These are phyloP conservation scores for Eptatretus burgeri DNA, from an alignment of 2,113 vertebrate genomes.

Conservation along the genomic window DNA sequence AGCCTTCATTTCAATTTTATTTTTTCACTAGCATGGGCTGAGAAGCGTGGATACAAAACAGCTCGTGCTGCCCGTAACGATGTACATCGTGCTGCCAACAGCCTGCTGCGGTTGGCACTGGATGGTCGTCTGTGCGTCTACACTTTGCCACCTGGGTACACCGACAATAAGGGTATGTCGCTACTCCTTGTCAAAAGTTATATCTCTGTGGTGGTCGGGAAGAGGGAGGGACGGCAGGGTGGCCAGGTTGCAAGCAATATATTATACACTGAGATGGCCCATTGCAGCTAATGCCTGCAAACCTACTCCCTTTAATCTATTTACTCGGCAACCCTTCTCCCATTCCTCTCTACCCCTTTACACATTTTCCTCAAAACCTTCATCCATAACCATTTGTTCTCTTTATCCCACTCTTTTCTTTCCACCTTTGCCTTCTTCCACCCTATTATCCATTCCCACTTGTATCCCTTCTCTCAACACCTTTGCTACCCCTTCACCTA, in stretches of 20 bases:
- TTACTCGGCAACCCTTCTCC: too few species aligned
- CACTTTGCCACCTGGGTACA: constrained; percentile 36
- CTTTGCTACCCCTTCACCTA: background rate
- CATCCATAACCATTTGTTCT: too few species aligned
- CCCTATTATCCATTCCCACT: background rate
- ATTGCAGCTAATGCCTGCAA: background rate
- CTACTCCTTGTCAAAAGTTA: background rate
- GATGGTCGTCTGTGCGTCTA: constrained; percentile 46
- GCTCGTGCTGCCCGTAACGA: constrained; percentile 48
- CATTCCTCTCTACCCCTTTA: too few species aligned
- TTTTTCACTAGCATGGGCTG: constrained; percentile 40
- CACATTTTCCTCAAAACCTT: too few species aligned
- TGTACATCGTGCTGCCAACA: constrained; percentile 49
- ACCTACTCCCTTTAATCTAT: background rate
- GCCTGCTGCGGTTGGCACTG: constrained; percentile 37
- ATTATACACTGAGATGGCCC: background rate
- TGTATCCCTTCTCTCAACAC: background rate
- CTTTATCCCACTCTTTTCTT: too few species aligned
- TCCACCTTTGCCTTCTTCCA: background rate
- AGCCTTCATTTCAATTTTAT: background rate
- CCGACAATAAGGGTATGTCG: constrained; percentile 26
- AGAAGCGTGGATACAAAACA: constrained; percentile 51
- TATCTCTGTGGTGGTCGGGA: too few species aligned
- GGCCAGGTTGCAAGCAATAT: background rate
- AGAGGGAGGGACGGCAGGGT: too few species aligned